Percentiles rank a stretch among this genome's conserved stretches.
phyloP scores from a whole-genome alignment of 92 coral and sea anemone genomes.

The Siderastrea radians region DNA sequence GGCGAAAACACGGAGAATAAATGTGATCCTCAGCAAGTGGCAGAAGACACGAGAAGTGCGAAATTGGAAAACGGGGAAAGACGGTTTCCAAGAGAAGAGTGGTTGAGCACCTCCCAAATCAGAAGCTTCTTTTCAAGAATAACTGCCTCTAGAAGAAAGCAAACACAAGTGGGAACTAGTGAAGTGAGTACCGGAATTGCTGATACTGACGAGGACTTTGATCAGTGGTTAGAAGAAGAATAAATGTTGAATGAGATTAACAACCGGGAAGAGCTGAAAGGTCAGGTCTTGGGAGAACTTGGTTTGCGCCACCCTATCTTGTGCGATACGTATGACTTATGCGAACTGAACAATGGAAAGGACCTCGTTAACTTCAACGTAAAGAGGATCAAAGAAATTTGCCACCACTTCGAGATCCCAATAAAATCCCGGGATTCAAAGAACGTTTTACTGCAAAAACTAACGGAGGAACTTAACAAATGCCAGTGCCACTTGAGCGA shows the following conservation, averaged over 20 bases:
- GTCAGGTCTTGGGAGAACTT: background rate
- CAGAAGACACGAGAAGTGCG: constrained; percentile 45
- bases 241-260: constrained; percentile 14
- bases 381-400: constrained; percentile 37
- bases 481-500: background rate
- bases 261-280: constrained; percentile 11
- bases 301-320: constrained; percentile 10
- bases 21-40: constrained; percentile 23
- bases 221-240: constrained; percentile 32
- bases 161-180: background rate
- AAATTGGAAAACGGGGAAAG: constrained; percentile 37
- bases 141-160: constrained; percentile 42
- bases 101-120: constrained; percentile 42
- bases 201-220: constrained; percentile 32
- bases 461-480: constrained; percentile 3
- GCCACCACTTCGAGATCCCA: constrained; percentile 27
- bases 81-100: constrained; percentile 42
- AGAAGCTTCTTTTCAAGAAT: constrained; percentile 45
- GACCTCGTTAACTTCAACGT: constrained; percentile 35
- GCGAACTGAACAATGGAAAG: constrained; percentile 2
- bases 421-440: constrained; percentile 31
- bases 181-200: background rate
- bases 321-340: constrained; percentile 14
- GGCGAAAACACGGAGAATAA: too few relatives aligned
- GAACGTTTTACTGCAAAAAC: constrained; percentile 17